These are phyloP conservation scores for Labeo catla DNA, from an alignment of 2,113 vertebrate genomes.

Conservation along the genomic window DNA sequence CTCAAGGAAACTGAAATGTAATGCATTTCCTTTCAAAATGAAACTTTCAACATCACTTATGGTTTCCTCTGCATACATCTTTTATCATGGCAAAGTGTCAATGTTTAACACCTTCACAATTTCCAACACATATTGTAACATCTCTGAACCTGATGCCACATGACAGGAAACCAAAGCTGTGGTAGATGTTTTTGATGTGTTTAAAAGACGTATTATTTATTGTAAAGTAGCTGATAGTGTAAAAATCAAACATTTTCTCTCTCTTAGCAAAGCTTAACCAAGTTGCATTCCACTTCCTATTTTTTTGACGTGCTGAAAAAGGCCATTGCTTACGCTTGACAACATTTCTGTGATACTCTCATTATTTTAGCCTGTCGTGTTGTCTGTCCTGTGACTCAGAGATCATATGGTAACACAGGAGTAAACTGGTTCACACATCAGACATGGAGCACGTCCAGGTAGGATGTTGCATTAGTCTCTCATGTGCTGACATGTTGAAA, in stretches of 20 bases:
- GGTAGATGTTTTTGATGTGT: not conserved
- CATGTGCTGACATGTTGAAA: constrained; percentile 38
- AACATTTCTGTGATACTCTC: not conserved
- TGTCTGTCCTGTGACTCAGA: not conserved
- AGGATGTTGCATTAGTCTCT: constrained; percentile 24
- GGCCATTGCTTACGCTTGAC: not conserved
- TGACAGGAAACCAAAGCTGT: constrained; percentile 28
- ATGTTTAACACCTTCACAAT: not conserved
- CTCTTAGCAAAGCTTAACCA: not conserved
- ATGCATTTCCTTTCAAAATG: too few relatives aligned
- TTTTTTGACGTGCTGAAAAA: not conserved
- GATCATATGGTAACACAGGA: not conserved
- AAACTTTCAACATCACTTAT: not conserved
- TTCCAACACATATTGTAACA: not conserved
- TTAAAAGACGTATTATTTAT: not conserved
- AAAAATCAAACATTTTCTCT: not conserved
- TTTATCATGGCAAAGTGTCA: not conserved
- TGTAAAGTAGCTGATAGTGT: not conserved
- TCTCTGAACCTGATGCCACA: not conserved
- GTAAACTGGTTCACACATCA: not conserved
- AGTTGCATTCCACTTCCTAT: constrained; percentile 3
- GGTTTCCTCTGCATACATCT: not conserved
- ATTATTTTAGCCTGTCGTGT: not conserved
- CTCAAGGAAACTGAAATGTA: too few relatives aligned
- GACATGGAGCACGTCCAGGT: constrained; percentile 5